Base-by-base conservation (phyloP, 2,113 vertebrate species). In the Thalassoma bifasciatum region DNA sequence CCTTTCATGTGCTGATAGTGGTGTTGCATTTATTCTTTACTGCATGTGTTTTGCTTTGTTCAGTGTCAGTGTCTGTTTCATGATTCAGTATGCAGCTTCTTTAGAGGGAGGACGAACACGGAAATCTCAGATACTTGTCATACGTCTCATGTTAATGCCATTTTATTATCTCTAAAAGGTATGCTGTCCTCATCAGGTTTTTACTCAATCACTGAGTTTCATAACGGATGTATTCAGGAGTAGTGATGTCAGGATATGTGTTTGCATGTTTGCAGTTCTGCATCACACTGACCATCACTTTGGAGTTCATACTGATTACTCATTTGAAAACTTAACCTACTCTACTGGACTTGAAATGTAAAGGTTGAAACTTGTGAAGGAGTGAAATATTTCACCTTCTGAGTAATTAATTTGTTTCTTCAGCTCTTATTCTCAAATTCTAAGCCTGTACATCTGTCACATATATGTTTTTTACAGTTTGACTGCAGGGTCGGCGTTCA, bases 21-120 rank as follows among this genome's bases (percentile, higher is more conserved):
- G 62, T 72, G 67, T 81, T 24, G 73, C 78, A 66, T 66, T 69
- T 82, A 62, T 89, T 84, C 50, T 75, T 75, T 57, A 75, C 49
- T 79, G 85, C 81, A 82, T 84, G 83, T 74, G 75, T 78, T 84
- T 78, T 60, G 78, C 76, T 88, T 83, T 78, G 34, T 64, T 83
- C 38, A 10, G 34, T 66, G 66, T 80, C 59, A 38, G 42, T 71
- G 37, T 78, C 57, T 81, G 58, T 81, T 50, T 59, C 57, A 63
- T 68, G 19, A 40, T 13, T 68, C 1, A 42, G 30, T 30, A 64
- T 49, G 44, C 12, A 53, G 22, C 56, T 17, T 46, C 17, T 5
- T 17, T 40, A 42, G 24, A 21, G 19, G 54, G 9, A 4, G 17
- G 44, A 17, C 16, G 17, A 7, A 19, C 44, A 1, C 30, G 6